phyloP scores from a whole-genome alignment of 2,888 invertebrate genomes.

The Pyralis farinalis region DNA sequence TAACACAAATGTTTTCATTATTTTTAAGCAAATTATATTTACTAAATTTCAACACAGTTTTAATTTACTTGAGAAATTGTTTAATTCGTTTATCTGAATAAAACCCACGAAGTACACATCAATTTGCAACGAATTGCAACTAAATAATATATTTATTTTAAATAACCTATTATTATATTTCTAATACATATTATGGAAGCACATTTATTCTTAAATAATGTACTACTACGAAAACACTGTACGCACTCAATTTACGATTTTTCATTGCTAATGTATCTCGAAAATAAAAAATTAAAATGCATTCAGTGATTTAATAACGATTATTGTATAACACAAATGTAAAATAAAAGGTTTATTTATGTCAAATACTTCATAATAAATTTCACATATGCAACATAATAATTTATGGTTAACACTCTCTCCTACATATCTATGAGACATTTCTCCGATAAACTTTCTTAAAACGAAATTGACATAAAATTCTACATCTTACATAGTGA shows the following conservation, averaged over 20 bases:
- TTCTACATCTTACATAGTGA: neutral
- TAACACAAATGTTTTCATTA: neutral
- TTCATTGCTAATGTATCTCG: slow-evolving; percentile 9
- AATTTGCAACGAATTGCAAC: slow-evolving; percentile 21
- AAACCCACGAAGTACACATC: slow-evolving; percentile 16
- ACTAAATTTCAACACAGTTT: too few relatives aligned
- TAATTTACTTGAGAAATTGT: neutral
- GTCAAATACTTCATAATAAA: too few relatives aligned
- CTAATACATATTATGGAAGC: slow-evolving; percentile 29
- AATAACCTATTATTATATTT: slow-evolving; percentile 9
- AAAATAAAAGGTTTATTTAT: too few relatives aligned
- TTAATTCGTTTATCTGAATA: neutral
- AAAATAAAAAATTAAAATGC: neutral
- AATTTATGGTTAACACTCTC: neutral
- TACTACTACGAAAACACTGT: slow-evolving; percentile 18
- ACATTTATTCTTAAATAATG: slow-evolving; percentile 26
- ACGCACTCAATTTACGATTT: slow-evolving; percentile 9
- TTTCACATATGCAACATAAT: neutral
- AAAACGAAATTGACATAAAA: neutral
- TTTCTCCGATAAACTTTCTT: neutral
- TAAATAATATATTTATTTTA: too few relatives aligned
- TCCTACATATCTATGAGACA: neutral
- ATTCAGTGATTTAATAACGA: neutral
- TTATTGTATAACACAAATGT: neutral
- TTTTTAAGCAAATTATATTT: neutral